These are phyloP conservation scores for Lacerta bilineata DNA, from an alignment of 2,797 vertebrate species.

Conservation along the genomic window DNA sequence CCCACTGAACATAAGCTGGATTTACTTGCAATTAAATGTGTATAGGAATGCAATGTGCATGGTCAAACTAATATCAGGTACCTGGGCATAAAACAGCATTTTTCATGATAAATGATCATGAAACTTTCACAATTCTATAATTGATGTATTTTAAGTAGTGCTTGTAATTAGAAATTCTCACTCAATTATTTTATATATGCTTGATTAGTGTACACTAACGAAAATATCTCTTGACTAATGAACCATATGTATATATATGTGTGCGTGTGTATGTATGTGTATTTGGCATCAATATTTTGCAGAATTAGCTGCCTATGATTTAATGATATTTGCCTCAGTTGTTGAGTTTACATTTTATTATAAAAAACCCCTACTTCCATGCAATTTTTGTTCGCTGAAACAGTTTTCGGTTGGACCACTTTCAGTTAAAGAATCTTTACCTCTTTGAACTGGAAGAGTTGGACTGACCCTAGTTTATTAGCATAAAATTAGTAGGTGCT, in stretches of 20 bases:
- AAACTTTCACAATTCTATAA: conserved; percentile 61
- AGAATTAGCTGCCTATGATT: conserved; percentile 70
- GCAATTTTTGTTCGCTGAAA: conserved; percentile 59
- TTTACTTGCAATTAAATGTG: neutral
- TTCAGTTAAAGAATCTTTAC: conserved; percentile 38
- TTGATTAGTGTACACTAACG: conserved; percentile 59
- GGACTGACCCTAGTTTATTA: conserved; percentile 26
- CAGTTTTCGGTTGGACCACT: conserved; percentile 47
- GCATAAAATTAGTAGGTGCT: conserved; percentile 6
- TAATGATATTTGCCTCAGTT: conserved; percentile 72
- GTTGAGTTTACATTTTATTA: conserved; percentile 71
- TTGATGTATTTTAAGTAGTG: conserved; percentile 6
- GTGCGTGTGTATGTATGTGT: conserved; percentile 59
- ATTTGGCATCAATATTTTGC: conserved; percentile 71
- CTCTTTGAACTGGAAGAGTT: conserved; percentile 40
- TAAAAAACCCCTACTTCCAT: conserved; percentile 63
- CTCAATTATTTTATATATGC: conserved; percentile 65
- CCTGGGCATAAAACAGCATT: conserved; percentile 62
- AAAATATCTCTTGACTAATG: conserved; percentile 60
- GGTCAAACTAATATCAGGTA: conserved; percentile 52
- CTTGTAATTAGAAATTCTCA: conserved; percentile 62
- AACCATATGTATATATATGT: conserved; percentile 58
- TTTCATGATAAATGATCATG: neutral
- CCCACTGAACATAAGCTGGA: neutral
- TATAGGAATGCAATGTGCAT: neutral